A percentile compares a stretch with the other conserved stretches of the same genome.
phyloP scores from a whole-genome alignment of 2,797 vertebrate genomes.

The Onychomys arenicola region DNA sequence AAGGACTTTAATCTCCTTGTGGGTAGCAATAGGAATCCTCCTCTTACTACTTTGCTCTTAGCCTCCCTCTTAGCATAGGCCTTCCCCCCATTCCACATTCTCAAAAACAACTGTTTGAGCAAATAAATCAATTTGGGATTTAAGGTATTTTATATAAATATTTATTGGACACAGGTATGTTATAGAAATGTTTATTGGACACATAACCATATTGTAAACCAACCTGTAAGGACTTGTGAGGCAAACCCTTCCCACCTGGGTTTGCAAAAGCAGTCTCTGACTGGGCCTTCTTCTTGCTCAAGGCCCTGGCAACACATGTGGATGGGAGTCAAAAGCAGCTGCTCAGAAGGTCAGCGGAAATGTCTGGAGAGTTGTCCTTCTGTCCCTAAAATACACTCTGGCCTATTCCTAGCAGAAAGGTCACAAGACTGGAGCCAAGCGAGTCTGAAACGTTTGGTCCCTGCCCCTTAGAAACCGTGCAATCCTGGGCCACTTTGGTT shows the following conservation, averaged over 20 bases:
- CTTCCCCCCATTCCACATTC: background rate
- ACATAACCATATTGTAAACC: background rate
- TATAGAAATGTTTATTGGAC: background rate
- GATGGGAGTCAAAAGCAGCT: slow-evolving; percentile 37
- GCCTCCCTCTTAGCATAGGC: background rate
- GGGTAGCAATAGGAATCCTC: background rate
- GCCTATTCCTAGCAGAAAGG: slow-evolving; percentile 53
- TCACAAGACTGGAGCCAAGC: background rate
- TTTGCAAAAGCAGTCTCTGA: background rate
- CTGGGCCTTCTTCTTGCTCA: background rate
- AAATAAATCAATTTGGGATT: background rate
- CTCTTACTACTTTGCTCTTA: background rate
- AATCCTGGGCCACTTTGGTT: slow-evolving; percentile 4
- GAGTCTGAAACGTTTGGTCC: slow-evolving; percentile 14
- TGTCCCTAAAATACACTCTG: slow-evolving; percentile 63
- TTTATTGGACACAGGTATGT: background rate
- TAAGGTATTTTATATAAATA: background rate
- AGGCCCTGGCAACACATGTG: background rate
- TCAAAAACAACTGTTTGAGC: background rate
- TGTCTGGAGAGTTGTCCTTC: slow-evolving; percentile 32
- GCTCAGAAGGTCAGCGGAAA: slow-evolving; percentile 40
- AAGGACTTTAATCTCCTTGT: background rate
- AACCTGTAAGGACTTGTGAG: background rate
- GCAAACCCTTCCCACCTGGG: background rate
- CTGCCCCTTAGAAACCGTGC: slow-evolving; percentile 12